phyloP scores from a whole-genome alignment of 1,140 invertebrate genomes.

The Drosophila fuyamai region DNA sequence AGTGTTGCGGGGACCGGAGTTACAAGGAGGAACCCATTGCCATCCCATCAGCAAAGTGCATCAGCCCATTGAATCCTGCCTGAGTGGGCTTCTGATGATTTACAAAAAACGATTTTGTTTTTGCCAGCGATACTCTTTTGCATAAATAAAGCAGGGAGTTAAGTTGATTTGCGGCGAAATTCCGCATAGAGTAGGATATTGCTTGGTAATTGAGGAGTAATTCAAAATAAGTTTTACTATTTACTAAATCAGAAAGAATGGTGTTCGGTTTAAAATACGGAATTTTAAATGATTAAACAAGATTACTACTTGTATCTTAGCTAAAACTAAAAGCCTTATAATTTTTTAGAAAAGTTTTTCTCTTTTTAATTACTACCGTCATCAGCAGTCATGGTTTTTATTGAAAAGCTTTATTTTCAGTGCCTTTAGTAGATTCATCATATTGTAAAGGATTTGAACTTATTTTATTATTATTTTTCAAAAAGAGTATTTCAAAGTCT shows the following conservation, averaged over 20 bases:
- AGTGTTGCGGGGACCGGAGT: conserved; percentile 12
- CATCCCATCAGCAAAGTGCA: conserved; percentile 56
- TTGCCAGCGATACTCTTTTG: conserved; percentile 26
- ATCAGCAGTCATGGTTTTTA: too few relatives aligned
- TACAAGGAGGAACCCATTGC: conserved; percentile 27
- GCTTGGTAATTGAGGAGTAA: not conserved
- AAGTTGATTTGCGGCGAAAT: conserved; percentile 19
- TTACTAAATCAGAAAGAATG: too few relatives aligned
- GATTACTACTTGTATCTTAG: too few relatives aligned
- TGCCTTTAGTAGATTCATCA: too few relatives aligned
- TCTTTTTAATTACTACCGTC: too few relatives aligned
- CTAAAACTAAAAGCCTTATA: too few relatives aligned
- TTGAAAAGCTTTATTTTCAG: too few relatives aligned
- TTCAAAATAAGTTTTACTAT: not conserved
- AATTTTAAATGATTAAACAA: too few relatives aligned
- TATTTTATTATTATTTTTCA: not conserved
- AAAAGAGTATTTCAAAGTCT: conserved; percentile 14
- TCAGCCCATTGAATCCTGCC: conserved; percentile 47
- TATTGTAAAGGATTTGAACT: not conserved
- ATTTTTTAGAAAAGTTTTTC: too few relatives aligned
- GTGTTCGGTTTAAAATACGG: too few relatives aligned
- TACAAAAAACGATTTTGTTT: conserved; percentile 57
- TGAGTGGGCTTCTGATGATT: conserved; percentile 66
- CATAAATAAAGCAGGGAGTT: conserved; percentile 30
- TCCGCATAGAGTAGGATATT: conserved; percentile 1